phyloP scores from a whole-genome alignment of 2,113 vertebrate genomes.

The Pelecanus crispus region DNA sequence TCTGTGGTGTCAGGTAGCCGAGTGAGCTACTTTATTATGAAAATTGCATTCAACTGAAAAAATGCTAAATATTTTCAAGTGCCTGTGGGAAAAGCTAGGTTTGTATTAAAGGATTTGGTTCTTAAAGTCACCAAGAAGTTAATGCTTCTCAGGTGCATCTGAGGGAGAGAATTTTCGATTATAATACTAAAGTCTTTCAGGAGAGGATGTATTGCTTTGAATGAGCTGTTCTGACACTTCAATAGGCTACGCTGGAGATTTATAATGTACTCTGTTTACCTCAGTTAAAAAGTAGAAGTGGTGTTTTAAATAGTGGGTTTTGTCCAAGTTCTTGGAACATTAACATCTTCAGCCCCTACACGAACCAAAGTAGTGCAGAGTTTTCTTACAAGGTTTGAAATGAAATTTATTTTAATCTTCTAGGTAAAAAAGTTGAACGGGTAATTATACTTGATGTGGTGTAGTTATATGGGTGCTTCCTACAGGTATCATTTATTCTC shows the following conservation, averaged over 20 bases:
- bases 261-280: neutral
- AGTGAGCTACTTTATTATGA: slow-evolving; percentile 56
- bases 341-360: neutral
- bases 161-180: slow-evolving; percentile 2
- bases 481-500: neutral
- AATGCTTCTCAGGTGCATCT: slow-evolving; percentile 47
- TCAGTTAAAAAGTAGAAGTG: neutral
- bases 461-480: neutral
- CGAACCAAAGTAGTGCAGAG: neutral
- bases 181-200: slow-evolving; percentile 13
- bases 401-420: neutral
- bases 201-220: neutral
- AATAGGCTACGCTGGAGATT: neutral
- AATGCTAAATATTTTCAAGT: slow-evolving; percentile 56
- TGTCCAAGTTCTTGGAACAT: neutral
- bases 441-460: neutral
- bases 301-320: neutral
- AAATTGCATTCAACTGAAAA: slow-evolving; percentile 54
- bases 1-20: slow-evolving; percentile 41
- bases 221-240: neutral
- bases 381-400: neutral
- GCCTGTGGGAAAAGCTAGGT: slow-evolving; percentile 51
- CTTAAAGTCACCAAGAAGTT: slow-evolving; percentile 46
- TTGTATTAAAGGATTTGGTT: slow-evolving; percentile 54
- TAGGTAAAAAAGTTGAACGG: neutral